phyloP scores from a whole-genome alignment of 2,888 invertebrate species.

The Troilus luridus region DNA sequence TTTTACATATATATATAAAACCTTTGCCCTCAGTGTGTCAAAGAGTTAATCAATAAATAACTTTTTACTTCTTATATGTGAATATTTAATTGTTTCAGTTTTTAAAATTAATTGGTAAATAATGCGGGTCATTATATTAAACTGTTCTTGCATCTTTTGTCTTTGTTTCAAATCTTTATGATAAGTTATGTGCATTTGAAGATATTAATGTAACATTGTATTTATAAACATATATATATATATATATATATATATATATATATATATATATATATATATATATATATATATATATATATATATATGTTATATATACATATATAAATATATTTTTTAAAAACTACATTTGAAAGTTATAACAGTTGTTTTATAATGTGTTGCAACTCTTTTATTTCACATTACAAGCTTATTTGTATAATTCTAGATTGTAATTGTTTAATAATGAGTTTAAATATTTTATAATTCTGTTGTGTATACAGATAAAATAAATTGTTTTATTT shows the following conservation, averaged over 20 bases:
- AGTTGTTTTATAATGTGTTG: conserved; percentile 55
- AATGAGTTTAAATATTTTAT: conserved; percentile 56
- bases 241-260: background rate
- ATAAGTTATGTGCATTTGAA: conserved; percentile 56
- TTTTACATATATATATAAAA: background rate
- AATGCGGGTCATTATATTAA: conserved; percentile 46
- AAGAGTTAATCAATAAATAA: background rate
- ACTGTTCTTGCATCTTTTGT: conserved; percentile 49
- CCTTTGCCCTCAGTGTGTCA: background rate
- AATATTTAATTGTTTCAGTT: conserved; percentile 16
- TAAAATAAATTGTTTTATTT: conserved; percentile 56
- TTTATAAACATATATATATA: background rate
- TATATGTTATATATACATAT: too few species aligned
- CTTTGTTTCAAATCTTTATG: conserved; percentile 53
- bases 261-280: conserved; percentile 17
- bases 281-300: background rate
- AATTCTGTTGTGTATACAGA: conserved; percentile 56
- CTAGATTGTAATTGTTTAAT: conserved; percentile 55
- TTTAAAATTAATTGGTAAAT: conserved; percentile 23
- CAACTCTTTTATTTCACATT: conserved; percentile 40
- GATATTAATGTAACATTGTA: conserved; percentile 52
- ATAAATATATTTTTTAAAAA: conserved; percentile 13
- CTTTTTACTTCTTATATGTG: background rate
- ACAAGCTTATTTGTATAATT: conserved; percentile 56
- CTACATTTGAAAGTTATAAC: conserved; percentile 47